Conservation (phyloP, 2,888 invertebrate species). For the Allygus modestus region DNA sequence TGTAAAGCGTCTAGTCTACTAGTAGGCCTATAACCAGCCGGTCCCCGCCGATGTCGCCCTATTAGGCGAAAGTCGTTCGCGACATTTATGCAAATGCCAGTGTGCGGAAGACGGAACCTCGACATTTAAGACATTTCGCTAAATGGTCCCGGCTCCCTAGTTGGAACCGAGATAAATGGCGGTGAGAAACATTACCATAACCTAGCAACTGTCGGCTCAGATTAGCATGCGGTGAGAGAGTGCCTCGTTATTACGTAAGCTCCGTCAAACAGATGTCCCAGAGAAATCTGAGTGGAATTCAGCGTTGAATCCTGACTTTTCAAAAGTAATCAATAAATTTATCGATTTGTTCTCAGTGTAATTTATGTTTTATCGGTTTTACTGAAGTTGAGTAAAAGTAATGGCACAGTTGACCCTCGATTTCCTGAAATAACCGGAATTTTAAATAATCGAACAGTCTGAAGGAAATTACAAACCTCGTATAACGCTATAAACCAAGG, state of each 20-base stretch:
- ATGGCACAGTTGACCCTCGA: no score
- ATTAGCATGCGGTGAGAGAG: slow-evolving; percentile 13
- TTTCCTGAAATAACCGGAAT: no score
- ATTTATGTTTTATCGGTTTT: no score
- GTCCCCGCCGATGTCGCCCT: neutral
- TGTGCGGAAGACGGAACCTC: slow-evolving; percentile 27
- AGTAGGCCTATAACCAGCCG: neutral
- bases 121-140: slow-evolving; percentile 9
- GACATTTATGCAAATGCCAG: slow-evolving; percentile 38
- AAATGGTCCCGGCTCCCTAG: slow-evolving; percentile 41
- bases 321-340: no score
- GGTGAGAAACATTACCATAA: slow-evolving; percentile 16
- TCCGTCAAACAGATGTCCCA: no score
- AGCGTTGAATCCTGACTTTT: no score
- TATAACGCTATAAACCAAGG: no score
- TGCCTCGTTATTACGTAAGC: neutral
- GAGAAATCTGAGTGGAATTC: no score
- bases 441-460: no score
- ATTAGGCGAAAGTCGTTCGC: neutral
- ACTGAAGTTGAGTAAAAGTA: no score
- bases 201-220: neutral
- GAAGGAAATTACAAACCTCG: no score
- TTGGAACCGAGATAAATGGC: slow-evolving; percentile 3
- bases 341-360: no score
- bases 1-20: slow-evolving; percentile 10